Evolutionary conservation across 2,888 invertebrate species (phyloP), one percentile per base, ranked within the genome.

Genomic region (Abrostola triplasia): DNA sequence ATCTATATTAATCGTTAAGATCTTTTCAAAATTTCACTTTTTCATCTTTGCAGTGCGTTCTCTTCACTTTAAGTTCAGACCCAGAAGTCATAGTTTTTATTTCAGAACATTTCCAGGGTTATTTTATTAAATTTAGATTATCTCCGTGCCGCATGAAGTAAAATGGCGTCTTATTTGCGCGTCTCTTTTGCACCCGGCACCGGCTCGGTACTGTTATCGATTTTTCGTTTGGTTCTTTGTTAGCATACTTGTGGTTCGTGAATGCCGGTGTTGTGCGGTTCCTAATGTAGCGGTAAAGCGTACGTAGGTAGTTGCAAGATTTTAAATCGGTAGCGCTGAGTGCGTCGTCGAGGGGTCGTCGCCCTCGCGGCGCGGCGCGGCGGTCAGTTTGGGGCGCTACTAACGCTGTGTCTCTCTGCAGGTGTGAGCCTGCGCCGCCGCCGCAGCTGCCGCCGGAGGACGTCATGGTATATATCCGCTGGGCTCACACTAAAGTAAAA

Each of bases 371-470:
- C 75, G 82, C 81, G 74, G 76, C 72, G 78, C 78, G 88, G 83
- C 85, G 85, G 91, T 92, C 91, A 92, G 92, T 92, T 91, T 91
- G 90, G 92, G 76, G 91, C 90, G 90, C 90, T 88, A 94, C 94
- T 95, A 95, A 95, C 94, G 91, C 91, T 93, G 92, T 94, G 92
- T 94, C 94, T 95, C 92, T 95, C 95, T 95, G 94, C 95, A 95
- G 95, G 89, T 94, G 94, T 93, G 94, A 94, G 94, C 94, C 93
- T 91, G 94, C 93, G 92, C 88, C 92, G 95, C 93, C 91, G 95
- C 93, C 87, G 91, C 91, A 81, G 92, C 94, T 78, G 93, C 90
- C 91, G 89, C 94, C 90, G 91, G 84, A 88, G 90, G 90, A 91
- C 92, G 90, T 85, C 92, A 94, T 93, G 94, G 95, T 95, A 94